A percentile compares a stretch with the other conserved stretches of the same genome.
phyloP scores from a whole-genome alignment of 2,113 vertebrate genomes.

The Capreolus pygargus region DNA sequence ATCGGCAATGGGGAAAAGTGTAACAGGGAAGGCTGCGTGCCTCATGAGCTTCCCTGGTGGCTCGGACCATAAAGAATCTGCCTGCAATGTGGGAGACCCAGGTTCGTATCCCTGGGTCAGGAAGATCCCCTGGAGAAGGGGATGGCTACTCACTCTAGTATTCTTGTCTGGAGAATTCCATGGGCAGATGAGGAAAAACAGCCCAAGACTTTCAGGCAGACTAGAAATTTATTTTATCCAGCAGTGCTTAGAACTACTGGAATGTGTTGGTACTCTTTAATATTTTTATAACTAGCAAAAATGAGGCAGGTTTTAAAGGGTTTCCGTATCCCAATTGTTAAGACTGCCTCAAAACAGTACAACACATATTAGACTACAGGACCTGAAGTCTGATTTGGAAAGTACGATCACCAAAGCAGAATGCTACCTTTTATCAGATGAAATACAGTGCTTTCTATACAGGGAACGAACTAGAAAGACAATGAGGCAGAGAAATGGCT shows the following conservation, averaged over 20 bases:
- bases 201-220: neutral
- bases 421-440: constrained; percentile 13
- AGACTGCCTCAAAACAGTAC: neutral
- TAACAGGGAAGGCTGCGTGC: neutral
- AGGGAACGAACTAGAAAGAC: neutral
- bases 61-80: neutral
- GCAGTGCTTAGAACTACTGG: neutral
- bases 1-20: neutral
- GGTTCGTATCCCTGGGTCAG: neutral
- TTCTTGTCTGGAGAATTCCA: neutral
- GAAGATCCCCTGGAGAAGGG: neutral
- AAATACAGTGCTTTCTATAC: neutral
- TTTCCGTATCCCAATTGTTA: constrained; percentile 6
- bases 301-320: constrained; percentile 2
- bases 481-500: neutral
- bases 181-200: neutral
- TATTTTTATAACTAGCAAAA: constrained; percentile 42
- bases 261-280: neutral
- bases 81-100: neutral
- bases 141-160: neutral
- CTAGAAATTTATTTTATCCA: neutral
- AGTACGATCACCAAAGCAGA: neutral
- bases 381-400: neutral
- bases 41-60: neutral
- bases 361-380: neutral